Evolutionary conservation across 2,888 invertebrate species (phyloP), one percentile per base, ranked within the genome.

Genomic region (Nomada hirtipes): DNA sequence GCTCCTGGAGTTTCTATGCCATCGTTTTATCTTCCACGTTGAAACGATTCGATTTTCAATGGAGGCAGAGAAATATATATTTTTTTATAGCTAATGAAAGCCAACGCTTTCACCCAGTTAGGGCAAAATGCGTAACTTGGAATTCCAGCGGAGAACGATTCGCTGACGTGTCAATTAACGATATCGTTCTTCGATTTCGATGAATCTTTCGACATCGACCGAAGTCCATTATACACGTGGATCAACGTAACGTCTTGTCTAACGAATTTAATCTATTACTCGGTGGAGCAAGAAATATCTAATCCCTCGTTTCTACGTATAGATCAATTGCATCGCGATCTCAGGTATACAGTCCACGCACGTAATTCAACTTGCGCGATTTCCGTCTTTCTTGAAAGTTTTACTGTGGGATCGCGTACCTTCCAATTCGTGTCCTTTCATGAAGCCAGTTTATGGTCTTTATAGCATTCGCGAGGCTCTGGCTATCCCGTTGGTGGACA

Each of bases 151-250:
- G 13, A 3, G 15, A 50, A 11, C 4, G 15, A 15, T 3, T 52
- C 59, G 18, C 20, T 52, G 18, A 52, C 13, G 75, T 29, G 59
- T 77, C 76, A 77, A 77, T 77, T 64, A 77, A 64, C 76, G 50
- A 42, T 74, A 42, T 64, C 50, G 7, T 20, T 42, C 4, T 23
- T 4, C 29, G 53, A 55, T 42, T 42, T 18, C 55, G 11, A 55
- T 1, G 63, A 18, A 23, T 23, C 52, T 76, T 68, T 26, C 67
- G 3, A 76, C 67, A 76, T 67, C 63, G 20, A 53, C 20, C 60
- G 52, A 69, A 53, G 61, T 52, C 57, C 50, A 26, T 76, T 79
- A 29, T 7, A 26, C 68, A 26, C 47, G 26, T 20, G 20, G 7
- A 52, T 1, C 15, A 57, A 18, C n/a, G 2, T 0, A n/a, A 10